Conservation (phyloP, 2,797 vertebrate genomes). For the Schizothorax lantsangensis region DNA sequence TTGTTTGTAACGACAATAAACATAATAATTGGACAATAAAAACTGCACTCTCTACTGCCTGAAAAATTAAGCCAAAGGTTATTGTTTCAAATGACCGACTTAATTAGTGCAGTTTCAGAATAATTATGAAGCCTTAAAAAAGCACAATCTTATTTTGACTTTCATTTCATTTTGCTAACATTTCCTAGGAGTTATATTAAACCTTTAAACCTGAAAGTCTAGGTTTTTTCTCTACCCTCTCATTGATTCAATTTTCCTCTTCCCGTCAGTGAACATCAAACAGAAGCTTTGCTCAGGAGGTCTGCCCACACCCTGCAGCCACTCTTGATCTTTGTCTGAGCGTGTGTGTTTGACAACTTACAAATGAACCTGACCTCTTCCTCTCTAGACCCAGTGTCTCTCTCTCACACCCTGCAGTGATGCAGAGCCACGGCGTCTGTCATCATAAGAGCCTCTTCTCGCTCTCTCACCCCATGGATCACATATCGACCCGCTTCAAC, state of each 20-base stretch:
- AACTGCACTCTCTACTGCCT: background rate
- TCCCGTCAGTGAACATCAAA: slow-evolving; percentile 38
- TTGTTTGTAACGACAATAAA: background rate
- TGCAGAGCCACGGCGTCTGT: slow-evolving; percentile 62
- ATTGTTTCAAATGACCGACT: background rate
- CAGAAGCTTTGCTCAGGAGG: slow-evolving; percentile 63
- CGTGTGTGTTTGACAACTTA: slow-evolving; percentile 72
- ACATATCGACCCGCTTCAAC: slow-evolving; percentile 49
- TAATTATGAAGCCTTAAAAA: background rate
- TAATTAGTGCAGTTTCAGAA: background rate
- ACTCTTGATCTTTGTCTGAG: slow-evolving; percentile 70
- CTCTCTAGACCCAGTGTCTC: slow-evolving; percentile 61
- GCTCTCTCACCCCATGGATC: slow-evolving; percentile 42
- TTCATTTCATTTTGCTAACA: background rate
- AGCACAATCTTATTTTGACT: background rate
- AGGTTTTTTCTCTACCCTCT: background rate
- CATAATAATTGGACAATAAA: background rate
- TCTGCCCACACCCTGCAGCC: slow-evolving; percentile 55
- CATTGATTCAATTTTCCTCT: slow-evolving; percentile 33
- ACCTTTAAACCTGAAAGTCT: slow-evolving; percentile 24
- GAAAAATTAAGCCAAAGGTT: background rate
- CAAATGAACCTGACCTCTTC: slow-evolving; percentile 75
- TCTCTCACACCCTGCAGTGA: slow-evolving; percentile 33
- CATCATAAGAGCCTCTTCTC: slow-evolving; percentile 56
- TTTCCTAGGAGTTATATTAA: background rate